These are phyloP conservation scores for Meganola albula DNA, from an alignment of 2,888 invertebrate genomes.

Conservation along the genomic window DNA sequence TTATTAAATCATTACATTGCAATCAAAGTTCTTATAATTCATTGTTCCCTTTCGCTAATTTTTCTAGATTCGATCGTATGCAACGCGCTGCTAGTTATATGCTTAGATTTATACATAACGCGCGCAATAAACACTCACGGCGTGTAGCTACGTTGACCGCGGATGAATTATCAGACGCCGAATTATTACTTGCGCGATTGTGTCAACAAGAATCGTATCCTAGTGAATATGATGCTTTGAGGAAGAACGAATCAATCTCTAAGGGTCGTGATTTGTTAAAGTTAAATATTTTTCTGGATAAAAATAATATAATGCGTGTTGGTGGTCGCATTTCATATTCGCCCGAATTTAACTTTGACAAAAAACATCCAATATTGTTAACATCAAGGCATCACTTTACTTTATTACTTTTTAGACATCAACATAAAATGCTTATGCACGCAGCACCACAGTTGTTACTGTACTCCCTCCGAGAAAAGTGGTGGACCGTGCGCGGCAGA, in stretches of 20 bases:
- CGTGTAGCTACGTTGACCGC: background rate
- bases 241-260: background rate
- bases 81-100: background rate
- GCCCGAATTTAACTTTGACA: slow-evolving; percentile 1
- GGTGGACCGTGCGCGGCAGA: slow-evolving; percentile 2
- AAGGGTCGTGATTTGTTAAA: slow-evolving; percentile 3
- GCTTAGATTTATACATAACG: background rate
- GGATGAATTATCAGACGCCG: slow-evolving; percentile 1
- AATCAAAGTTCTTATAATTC: background rate
- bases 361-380: slow-evolving; percentile 8
- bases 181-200: slow-evolving; percentile 1
- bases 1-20: background rate
- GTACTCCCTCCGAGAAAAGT: slow-evolving; percentile 3
- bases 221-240: background rate
- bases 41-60: background rate
- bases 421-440: slow-evolving; percentile 1
- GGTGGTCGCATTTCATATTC: slow-evolving; percentile 3
- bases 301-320: slow-evolving; percentile 2
- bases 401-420: slow-evolving; percentile 1
- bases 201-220: slow-evolving; percentile 1
- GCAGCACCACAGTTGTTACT: slow-evolving; percentile 5
- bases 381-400: slow-evolving; percentile 3
- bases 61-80: background rate
- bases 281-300: slow-evolving; percentile 4
- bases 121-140: background rate